Base-by-base conservation (phyloP, 1,140 invertebrate species). In the Drosophila prosaltans region DNA sequence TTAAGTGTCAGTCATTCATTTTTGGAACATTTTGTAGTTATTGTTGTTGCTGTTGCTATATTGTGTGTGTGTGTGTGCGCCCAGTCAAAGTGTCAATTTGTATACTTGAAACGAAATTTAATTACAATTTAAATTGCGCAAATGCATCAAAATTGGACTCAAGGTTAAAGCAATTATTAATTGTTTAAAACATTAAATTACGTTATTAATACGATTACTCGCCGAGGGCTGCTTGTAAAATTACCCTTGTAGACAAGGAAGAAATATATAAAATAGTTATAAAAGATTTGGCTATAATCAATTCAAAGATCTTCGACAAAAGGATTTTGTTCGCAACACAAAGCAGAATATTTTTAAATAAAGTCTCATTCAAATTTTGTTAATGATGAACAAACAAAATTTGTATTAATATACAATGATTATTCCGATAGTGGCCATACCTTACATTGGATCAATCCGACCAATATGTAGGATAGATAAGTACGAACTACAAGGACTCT, bases 1-100 rank as follows among this genome's bases (percentile, higher is more conserved):
- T 76, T 64, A 75, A 76, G 74, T 75, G 74, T 76, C 74, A 76
- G 74, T 76, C 73, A 76, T 60, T 70, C 73, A 77, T 77, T 54
- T 55, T 7, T 26, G 10, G n/a, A 24, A 30, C 2, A 28, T 32
- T 69, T 30, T 48, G 57, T 16, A 16, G 16, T 16, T 16, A 16
- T 16, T 16, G 16, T 16, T 43, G 45, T 24, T 24, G 45, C 7
- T 51, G 2, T 8, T 48, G 45, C 24, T 40, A 28, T 28, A 39
- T 57, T 67, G 74, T 74, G 45, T 68, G 58, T 68, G 30, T 59
- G 60, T 55, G 60, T 72, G 48, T 59, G 63, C 43, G 61, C 32
- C 59, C 58, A 64, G 73, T 70, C 73, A 76, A 77, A 77, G 73
- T 67, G 65, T 71, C 54, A 69, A 59, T 39, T 60, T 58, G 54